phyloP scores from a whole-genome alignment of 2,888 invertebrate species.

The Brachyptera putata region DNA sequence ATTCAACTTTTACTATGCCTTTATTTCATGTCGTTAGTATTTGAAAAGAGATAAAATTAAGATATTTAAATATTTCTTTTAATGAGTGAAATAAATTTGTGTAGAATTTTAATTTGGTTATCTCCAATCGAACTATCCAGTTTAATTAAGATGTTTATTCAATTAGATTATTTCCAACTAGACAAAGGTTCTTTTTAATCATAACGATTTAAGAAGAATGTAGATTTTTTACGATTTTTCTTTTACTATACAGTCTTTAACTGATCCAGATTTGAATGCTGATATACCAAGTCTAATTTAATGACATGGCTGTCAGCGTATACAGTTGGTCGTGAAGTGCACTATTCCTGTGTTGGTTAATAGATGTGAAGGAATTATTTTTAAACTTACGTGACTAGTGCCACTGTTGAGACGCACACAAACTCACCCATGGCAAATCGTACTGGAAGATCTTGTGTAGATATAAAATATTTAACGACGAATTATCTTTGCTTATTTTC shows the following conservation, averaged over 20 bases:
- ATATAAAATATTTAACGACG: neutral
- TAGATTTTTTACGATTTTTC: neutral
- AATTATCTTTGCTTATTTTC: too few species aligned
- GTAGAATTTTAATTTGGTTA: neutral
- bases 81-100: neutral
- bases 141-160: neutral
- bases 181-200: neutral
- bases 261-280: neutral
- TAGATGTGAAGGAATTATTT: neutral
- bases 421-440: neutral
- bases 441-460: neutral
- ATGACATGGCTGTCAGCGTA: slow-evolving; percentile 1
- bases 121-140: too few species aligned
- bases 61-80: slow-evolving; percentile 4
- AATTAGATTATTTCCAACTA: neutral
- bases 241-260: too few species aligned
- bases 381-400: neutral
- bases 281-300: neutral
- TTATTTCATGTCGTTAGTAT: neutral
- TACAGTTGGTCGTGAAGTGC: too few species aligned
- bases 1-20: too few species aligned
- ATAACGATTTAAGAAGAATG: neutral
- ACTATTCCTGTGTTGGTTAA: too few species aligned
- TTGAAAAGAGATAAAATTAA: neutral
- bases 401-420: neutral